Percentiles rank a stretch among this genome's conserved stretches.
These are phyloP conservation scores for Leucoraja ocellata DNA, from an alignment of 2,797 vertebrate species.

Conservation along the genomic window DNA sequence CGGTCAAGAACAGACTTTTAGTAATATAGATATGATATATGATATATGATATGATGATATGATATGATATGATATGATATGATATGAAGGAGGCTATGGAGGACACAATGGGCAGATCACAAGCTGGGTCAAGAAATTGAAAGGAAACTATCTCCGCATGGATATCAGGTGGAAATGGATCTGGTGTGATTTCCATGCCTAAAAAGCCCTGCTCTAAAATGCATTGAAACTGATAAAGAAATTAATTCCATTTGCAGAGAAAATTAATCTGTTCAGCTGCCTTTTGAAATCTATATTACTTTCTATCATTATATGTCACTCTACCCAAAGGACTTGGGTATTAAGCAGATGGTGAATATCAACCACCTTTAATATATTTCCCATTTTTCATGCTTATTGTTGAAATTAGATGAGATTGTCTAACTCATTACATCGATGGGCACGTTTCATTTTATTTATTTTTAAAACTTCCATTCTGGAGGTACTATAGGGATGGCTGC, in stretches of 20 bases:
- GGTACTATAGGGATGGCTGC: background rate
- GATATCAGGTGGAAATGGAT: background rate
- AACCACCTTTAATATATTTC: background rate
- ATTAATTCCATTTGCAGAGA: background rate
- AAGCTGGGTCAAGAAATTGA: background rate
- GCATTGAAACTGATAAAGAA: background rate
- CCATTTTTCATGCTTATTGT: background rate
- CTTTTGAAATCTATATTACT: background rate
- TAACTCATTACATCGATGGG: background rate
- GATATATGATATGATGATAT: no score
- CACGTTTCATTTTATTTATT: background rate
- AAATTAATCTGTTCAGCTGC: background rate
- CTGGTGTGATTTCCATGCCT: background rate
- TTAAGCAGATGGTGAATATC: background rate
- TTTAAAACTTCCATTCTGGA: background rate
- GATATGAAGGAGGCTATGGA: background rate
- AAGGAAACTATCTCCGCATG: background rate
- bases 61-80: no score
- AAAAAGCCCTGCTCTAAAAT: background rate
- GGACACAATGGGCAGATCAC: background rate
- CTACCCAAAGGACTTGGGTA: background rate
- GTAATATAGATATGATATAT: no score
- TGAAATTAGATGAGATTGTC: background rate
- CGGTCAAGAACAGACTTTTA: no score
- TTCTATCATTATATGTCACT: background rate